Percentiles rank a stretch among this genome's conserved stretches.
Conservation (phyloP, 2,113 vertebrate genomes). For the Myrmecobius fasciatus region DNA sequence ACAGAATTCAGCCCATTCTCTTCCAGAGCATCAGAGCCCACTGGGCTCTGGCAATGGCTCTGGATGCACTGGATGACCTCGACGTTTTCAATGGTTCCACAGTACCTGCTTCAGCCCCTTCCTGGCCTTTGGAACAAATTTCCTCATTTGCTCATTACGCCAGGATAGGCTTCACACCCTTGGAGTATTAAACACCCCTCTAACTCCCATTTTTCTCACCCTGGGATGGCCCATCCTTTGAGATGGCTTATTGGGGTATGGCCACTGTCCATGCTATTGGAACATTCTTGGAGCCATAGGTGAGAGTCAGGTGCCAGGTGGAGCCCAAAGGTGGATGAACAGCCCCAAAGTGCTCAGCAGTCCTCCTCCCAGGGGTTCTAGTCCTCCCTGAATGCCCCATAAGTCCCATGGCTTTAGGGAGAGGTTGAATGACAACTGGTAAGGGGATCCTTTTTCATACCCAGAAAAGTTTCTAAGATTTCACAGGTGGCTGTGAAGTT, state of each 20-base stretch:
- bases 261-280: no score
- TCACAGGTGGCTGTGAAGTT: background rate
- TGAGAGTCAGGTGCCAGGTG: no score
- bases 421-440: background rate
- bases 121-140: background rate
- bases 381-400: background rate
- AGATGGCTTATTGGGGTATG: no score
- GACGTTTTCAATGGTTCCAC: background rate
- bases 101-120: background rate
- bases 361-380: background rate
- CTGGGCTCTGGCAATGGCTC: background rate
- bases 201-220: no score
- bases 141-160: background rate
- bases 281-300: no score
- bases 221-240: no score
- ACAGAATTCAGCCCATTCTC: background rate
- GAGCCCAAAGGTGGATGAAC: no score
- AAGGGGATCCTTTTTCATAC: background rate
- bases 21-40: background rate
- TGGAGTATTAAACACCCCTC: background rate
- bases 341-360: background rate
- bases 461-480: background rate
- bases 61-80: no score
- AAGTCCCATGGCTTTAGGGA: background rate
- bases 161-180: background rate